Conservation (phyloP, 1,140 invertebrate genomes). For the Euglossa dilemma region DNA sequence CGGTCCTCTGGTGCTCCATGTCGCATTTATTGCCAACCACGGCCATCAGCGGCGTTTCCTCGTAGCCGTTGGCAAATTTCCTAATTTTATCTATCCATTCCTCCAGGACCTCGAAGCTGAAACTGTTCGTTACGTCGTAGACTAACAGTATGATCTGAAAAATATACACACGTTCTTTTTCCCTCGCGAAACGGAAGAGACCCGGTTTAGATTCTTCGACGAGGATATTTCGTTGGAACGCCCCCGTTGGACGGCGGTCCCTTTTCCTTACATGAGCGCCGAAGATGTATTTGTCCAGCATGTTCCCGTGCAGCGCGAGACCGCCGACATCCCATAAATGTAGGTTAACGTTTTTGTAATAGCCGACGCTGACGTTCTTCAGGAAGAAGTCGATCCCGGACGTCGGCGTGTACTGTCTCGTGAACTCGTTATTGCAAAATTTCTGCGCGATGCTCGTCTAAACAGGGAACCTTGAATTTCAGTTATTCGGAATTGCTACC, state of each 20-base stretch:
- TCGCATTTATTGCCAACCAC: conserved; percentile 95
- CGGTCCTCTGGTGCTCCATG: conserved; percentile 92
- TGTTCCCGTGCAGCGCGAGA: conserved; percentile 87
- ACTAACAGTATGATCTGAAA: conserved; percentile 91
- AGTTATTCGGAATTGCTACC: conserved; percentile 51
- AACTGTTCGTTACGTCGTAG: conserved; percentile 92
- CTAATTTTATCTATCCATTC: conserved; percentile 89
- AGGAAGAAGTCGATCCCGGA: conserved; percentile 92
- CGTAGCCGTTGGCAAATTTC: conserved; percentile 82
- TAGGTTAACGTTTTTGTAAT: conserved; percentile 86
- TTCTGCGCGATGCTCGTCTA: conserved; percentile 88
- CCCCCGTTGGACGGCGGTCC: too few species aligned
- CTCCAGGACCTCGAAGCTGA: conserved; percentile 90
- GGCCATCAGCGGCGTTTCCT: conserved; percentile 86
- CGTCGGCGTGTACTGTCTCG: conserved; percentile 89
- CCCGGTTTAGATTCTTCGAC: neutral
- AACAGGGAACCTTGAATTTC: conserved; percentile 69
- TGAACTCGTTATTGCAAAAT: conserved; percentile 89
- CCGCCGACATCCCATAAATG: conserved; percentile 94
- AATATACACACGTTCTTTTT: neutral
- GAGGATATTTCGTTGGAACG: neutral
- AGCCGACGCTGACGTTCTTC: conserved; percentile 87
- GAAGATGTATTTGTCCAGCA: conserved; percentile 93
- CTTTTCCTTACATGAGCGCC: conserved; percentile 87
- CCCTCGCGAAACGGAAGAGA: neutral